Percentiles rank a stretch among this genome's conserved stretches.
phyloP scores from a whole-genome alignment of 1,140 invertebrate genomes.

The Nomia melanderi region DNA sequence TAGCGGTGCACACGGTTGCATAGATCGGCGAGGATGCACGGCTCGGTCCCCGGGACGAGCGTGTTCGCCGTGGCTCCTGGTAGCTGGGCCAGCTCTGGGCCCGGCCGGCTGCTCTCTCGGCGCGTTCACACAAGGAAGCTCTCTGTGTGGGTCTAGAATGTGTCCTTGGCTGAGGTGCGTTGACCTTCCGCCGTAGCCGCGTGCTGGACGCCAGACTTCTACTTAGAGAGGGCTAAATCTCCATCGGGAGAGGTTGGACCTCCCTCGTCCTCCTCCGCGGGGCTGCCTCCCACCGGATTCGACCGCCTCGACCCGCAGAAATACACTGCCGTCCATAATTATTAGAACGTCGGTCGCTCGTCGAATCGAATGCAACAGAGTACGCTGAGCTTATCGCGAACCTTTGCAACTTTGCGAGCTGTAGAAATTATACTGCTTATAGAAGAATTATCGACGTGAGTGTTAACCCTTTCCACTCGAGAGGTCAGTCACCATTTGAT shows the following conservation, averaged over 20 bases:
- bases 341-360: too few relatives aligned
- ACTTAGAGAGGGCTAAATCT: conserved; percentile 66
- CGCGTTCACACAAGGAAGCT: conserved; percentile 54
- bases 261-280: conserved; percentile 35
- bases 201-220: conserved; percentile 63
- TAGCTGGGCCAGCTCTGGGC: conserved; percentile 8
- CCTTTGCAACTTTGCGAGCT: too few relatives aligned
- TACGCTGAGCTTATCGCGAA: too few relatives aligned
- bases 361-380: too few relatives aligned
- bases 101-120: conserved; percentile 30
- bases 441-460: too few relatives aligned
- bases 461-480: too few relatives aligned
- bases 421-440: too few relatives aligned
- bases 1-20: too few relatives aligned
- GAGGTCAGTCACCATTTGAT: too few relatives aligned
- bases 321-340: too few relatives aligned
- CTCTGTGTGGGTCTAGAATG: conserved; percentile 72
- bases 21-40: too few relatives aligned
- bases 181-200: conserved; percentile 69
- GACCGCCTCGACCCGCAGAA: not conserved
- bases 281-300: conserved; percentile 8
- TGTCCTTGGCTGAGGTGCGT: conserved; percentile 75
- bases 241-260: conserved; percentile 53
- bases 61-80: not conserved
- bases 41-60: not conserved